Evolutionary conservation across 1,140 invertebrate genomes (phyloP), one percentile per base, ranked within the genome.

Genomic region (Globodera rostochiensis): DNA sequence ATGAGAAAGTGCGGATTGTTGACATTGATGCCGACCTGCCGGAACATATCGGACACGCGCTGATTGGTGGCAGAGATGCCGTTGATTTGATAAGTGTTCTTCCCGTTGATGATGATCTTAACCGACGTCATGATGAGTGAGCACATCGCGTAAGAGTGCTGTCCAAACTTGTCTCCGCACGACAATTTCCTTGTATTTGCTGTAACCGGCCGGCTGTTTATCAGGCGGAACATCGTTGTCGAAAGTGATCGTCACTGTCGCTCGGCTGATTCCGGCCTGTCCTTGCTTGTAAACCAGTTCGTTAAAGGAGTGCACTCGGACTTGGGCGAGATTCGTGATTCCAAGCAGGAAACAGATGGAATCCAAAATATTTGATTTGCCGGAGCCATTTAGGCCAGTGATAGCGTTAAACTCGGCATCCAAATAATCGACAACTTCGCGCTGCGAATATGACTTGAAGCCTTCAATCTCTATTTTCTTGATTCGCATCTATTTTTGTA

Each of bases 1-100:
- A 99, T 99, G 6, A 99, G 93, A 90, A 89, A 99, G 90, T 99
- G 97, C 5, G 97, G 97, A 92, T 99, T 99, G 91, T 99, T 99
- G 0, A 99, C 95, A 91, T 99, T 99, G 3, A 99, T 91, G 88
- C 98, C 96, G 8, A 99, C 94, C 0, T 96, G 97, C 86, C 95
- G 94, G 90, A 99, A 98, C 84, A 99, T 91, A 91, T 99, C 97
- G 77, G 94, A 93, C 0, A 98, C 94, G 86, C 94, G 92, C 87
- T 94, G 95, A 89, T 96, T 96, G 84, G 91, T 94, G 92, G 96
- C 95, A 90, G 93, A 94, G 64, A 93, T 93, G 7, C 97, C 96
- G 91, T 99, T 98, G 69, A 99, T 96, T 79, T 96, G 91, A 87
- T 98, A 99, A 88, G 96, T 97, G 89, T 95, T 96, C 78, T 92